Evolutionary conservation across 2,888 invertebrate species (phyloP).

Genomic region (Lucinisca nassula): DNA sequence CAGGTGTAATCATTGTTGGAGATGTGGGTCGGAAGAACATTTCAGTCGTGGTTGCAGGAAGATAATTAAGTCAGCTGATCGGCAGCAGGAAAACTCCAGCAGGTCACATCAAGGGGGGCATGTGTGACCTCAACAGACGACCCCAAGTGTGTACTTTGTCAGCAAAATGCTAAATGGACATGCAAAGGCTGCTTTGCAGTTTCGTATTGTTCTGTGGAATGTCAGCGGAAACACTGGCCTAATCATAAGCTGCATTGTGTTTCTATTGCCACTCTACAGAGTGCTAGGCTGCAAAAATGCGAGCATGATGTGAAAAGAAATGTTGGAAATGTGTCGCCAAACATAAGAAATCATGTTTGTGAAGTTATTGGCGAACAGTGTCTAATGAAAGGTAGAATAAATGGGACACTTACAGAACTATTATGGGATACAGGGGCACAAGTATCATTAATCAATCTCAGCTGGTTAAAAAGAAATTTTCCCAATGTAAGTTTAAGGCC

Average conservation of each 20-base stretch:
- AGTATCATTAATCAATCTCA: slow-evolving; percentile 34
- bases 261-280: slow-evolving; percentile 10
- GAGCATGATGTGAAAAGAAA: too few relatives aligned
- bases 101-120: slow-evolving; percentile 15
- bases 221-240: not conserved
- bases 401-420: not conserved
- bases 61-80: not conserved
- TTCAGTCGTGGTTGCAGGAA: slow-evolving; percentile 12
- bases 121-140: not conserved
- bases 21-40: slow-evolving; percentile 31
- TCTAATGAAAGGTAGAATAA: slow-evolving; percentile 13
- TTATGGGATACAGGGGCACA: slow-evolving; percentile 57
- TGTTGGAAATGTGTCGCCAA: not conserved
- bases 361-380: slow-evolving; percentile 34
- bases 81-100: slow-evolving; percentile 14
- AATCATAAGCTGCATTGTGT: not conserved
- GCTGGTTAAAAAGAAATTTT: too few relatives aligned
- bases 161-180: not conserved
- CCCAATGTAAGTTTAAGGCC: not conserved
- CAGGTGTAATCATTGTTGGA: slow-evolving; percentile 38
- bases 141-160: not conserved
- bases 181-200: not conserved
- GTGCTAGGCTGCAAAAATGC: too few relatives aligned
- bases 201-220: not conserved
- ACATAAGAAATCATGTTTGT: not conserved